A percentile compares a stretch with the other conserved stretches of the same genome.
Conservation (phyloP, 2,888 invertebrate species). For the Danaus chrysippus region DNA sequence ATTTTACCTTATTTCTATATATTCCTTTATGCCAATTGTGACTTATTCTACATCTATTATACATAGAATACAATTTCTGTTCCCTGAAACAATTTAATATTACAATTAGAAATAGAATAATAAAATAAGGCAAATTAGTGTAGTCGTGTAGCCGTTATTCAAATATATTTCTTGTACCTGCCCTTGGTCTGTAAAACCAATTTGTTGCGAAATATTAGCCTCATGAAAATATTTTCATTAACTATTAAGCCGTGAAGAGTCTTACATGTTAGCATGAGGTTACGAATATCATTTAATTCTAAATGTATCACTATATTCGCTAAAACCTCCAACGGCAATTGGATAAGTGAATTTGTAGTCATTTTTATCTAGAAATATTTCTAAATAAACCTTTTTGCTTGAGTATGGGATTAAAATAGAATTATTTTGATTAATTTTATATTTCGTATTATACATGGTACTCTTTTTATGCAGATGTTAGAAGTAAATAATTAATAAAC, state of each 20-base stretch:
- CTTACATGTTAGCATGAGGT: conserved; percentile 61
- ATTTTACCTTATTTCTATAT: conserved; percentile 47
- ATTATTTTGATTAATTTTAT: not conserved
- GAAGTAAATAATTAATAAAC: not conserved
- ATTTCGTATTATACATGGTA: not conserved
- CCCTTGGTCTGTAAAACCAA: conserved; percentile 40
- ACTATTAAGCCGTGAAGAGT: conserved; percentile 47
- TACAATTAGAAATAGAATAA: not conserved
- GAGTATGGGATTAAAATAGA: not conserved
- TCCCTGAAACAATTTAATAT: conserved; percentile 36
- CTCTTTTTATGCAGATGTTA: not conserved
- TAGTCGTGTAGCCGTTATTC: too few species aligned
- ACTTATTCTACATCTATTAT: conserved; percentile 56
- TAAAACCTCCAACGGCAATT: conserved; percentile 58
- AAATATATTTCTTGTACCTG: conserved; percentile 17
- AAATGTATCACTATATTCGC: conserved; percentile 52
- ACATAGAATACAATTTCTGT: conserved; percentile 38
- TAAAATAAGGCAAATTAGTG: too few species aligned
- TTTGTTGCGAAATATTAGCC: conserved; percentile 37
- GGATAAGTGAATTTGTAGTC: conserved; percentile 33
- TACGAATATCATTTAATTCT: conserved; percentile 47
- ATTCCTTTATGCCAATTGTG: conserved; percentile 63
- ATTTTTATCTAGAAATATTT: conserved; percentile 24
- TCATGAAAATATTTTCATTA: conserved; percentile 58
- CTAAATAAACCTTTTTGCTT: not conserved